Percentiles rank a stretch among this genome's conserved stretches.
phyloP scores from a whole-genome alignment of 2,888 invertebrate species.

The Polyommatus icarus region DNA sequence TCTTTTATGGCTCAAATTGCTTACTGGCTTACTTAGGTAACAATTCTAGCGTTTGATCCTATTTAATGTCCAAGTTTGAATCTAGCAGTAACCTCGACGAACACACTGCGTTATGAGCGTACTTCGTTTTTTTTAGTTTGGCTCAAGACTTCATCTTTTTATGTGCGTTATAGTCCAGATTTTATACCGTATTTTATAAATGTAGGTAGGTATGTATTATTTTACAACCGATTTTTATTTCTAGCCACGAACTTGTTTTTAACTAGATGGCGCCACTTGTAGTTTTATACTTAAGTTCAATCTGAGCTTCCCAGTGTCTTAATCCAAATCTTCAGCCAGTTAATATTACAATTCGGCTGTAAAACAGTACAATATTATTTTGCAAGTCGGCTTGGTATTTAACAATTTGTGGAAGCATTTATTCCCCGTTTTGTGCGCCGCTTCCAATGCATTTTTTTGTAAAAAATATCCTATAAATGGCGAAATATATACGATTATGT shows the following conservation, averaged over 20 bases:
- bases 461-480: conserved; percentile 21
- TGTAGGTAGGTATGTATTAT: not conserved
- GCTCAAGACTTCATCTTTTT: not conserved
- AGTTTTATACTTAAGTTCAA: not conserved
- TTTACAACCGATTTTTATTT: not conserved
- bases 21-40: not conserved
- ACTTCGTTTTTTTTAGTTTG: not conserved
- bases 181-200: not conserved
- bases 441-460: conserved; percentile 11
- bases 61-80: not conserved
- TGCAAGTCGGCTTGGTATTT: not conserved
- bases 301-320: too few species aligned
- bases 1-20: not conserved
- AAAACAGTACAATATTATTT: not conserved
- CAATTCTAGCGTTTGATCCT: conserved; percentile 2
- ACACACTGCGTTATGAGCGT: not conserved
- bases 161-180: too few species aligned
- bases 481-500: not conserved
- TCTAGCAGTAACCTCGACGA: not conserved
- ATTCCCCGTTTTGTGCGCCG: not conserved
- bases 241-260: not conserved
- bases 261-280: conserved; percentile 2
- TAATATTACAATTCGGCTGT: not conserved
- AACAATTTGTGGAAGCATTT: not conserved
- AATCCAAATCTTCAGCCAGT: too few species aligned